Conservation (phyloP, 2,797 vertebrate genomes). For the Halcyon smyrnensis region DNA sequence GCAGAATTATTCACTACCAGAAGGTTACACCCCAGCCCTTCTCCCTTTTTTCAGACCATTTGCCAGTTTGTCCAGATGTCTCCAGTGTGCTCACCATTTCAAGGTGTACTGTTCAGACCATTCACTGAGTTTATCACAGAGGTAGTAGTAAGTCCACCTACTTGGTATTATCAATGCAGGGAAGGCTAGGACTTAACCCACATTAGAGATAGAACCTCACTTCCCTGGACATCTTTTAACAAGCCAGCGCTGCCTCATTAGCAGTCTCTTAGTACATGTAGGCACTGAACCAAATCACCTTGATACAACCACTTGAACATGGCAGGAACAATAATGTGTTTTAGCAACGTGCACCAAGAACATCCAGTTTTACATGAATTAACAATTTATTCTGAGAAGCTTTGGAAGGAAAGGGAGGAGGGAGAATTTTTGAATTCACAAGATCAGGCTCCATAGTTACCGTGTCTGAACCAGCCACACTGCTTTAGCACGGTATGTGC, state of each 20-base stretch:
- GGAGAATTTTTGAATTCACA: background rate
- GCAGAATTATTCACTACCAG: background rate
- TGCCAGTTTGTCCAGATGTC: background rate
- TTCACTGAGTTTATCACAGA: background rate
- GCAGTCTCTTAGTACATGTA: background rate
- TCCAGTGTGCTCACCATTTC: background rate
- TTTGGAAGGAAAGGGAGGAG: background rate
- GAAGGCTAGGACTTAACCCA: background rate
- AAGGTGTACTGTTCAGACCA: background rate
- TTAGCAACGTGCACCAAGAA: background rate
- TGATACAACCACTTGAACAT: background rate
- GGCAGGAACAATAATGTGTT: background rate
- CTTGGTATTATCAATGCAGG: background rate
- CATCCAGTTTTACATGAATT: background rate
- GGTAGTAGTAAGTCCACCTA: background rate
- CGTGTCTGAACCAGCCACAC: background rate
- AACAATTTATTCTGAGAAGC: background rate
- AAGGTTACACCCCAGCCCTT: background rate
- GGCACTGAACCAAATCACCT: background rate
- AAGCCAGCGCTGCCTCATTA: background rate
- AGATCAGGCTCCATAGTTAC: background rate
- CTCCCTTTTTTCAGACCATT: background rate
- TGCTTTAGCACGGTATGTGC: background rate
- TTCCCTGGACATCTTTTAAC: background rate
- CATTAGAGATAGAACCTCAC: background rate